These are phyloP conservation scores for Drosophila helvetica DNA, from an alignment of 2,888 invertebrate genomes.

Conservation along the genomic window DNA sequence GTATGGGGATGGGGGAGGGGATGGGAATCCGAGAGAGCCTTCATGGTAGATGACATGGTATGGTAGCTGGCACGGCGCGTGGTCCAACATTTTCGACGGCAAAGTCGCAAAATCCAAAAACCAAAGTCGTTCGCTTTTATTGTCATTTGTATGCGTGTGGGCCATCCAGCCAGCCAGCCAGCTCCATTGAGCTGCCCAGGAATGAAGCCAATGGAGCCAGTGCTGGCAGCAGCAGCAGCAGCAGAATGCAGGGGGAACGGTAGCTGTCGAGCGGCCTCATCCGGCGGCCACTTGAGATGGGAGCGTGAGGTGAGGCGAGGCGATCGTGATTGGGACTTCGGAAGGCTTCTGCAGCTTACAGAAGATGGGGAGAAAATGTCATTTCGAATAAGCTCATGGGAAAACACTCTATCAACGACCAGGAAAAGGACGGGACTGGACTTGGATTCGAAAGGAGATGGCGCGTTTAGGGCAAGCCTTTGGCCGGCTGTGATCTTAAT, in stretches of 20 bases:
- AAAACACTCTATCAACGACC: no score
- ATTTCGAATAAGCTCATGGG: no score
- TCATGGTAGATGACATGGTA: slow-evolving; percentile 8
- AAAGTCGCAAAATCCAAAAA: slow-evolving; percentile 72
- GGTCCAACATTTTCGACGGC: not conserved
- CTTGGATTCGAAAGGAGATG: no score
- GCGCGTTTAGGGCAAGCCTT: no score
- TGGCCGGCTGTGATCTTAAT: no score
- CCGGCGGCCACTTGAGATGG: slow-evolving; percentile 30
- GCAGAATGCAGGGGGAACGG: no score
- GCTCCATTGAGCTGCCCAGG: not conserved
- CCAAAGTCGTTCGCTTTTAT: slow-evolving; percentile 75
- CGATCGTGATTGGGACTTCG: slow-evolving; percentile 7
- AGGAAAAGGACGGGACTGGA: no score
- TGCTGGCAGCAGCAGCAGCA: no score
- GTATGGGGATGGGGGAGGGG: not conserved
- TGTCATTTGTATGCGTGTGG: slow-evolving; percentile 72
- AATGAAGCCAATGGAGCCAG: not conserved
- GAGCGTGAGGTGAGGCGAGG: slow-evolving; percentile 16
- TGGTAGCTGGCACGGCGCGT: not conserved
- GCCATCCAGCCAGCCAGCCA: slow-evolving; percentile 7
- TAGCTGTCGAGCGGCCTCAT: slow-evolving; percentile 3
- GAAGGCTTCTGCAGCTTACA: not conserved
- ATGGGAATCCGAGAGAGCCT: slow-evolving; percentile 2
- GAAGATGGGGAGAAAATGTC: not conserved